Evolutionary conservation across 2,888 invertebrate species (phyloP), one percentile per base, ranked within the genome.

Genomic region (Noctua janthe): DNA sequence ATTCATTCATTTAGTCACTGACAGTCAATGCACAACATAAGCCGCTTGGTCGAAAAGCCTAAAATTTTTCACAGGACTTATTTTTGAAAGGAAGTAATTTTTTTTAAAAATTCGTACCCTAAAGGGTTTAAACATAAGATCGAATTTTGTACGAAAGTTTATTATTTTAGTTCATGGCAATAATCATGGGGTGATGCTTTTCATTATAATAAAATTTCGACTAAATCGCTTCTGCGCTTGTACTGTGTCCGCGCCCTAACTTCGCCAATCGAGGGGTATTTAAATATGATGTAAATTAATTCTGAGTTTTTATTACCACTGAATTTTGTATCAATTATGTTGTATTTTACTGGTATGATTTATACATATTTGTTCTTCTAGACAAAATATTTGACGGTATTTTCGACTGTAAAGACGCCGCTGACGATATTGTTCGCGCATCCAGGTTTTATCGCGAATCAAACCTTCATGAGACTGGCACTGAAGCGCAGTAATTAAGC

Each of bases 211-310:
- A 35, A 64, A 29, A 35, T 17, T 8, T 64, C 29, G 8, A 15
- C 20, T 51, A 29, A 81, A 81, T 67, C 89, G 86, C 89, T 82
- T 11, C 51, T 76, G 76, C 81, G 10, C n/a, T 4, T 71, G 7
- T 10, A 72, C 15, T 54, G n/a, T 72, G 54, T 73, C 17, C 76
- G 1, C 74, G 51, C 49, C 80, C 1, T 71, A 71, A 81, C 64
- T 67, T 83, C 78, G 75, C 70, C 85, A 84, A 91, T 91, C 86
- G 89, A 78, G 87, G 90, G 91, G 90, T 84, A 91, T 92, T 94
- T 92, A 91, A 92, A 93, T 93, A 90, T 91, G 88, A 94, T 92
- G 92, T 88, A 92, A 92, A 93, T 93, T 92, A 91, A 92, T 94
- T 93, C 93, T 89, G 87, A 90, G 91, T 93, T 94, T 93, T 93